Evolutionary conservation across 2,888 invertebrate genomes (phyloP).

Genomic region (Spisula solida): DNA sequence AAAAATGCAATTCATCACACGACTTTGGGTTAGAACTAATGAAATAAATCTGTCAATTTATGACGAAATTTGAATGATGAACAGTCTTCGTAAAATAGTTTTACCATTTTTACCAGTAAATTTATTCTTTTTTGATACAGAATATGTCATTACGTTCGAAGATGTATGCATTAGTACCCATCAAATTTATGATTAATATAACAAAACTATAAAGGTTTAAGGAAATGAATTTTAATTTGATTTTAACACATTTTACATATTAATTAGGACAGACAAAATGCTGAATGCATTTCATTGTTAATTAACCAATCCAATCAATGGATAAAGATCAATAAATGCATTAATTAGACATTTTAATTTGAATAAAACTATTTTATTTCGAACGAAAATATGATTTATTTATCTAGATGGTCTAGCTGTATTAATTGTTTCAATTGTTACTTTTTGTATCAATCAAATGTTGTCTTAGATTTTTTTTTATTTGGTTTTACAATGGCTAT

Average conservation of each 20-base stretch:
- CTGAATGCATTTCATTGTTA: background rate
- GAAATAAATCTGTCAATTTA: constrained; percentile 69
- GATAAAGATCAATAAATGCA: background rate
- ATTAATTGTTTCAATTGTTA: too few relatives aligned
- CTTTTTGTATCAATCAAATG: too few relatives aligned
- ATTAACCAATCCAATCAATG: background rate
- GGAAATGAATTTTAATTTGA: constrained; percentile 46
- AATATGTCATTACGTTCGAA: constrained; percentile 39
- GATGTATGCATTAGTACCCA: constrained; percentile 52
- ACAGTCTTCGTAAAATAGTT: constrained; percentile 60
- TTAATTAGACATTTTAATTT: background rate
- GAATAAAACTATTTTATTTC: background rate
- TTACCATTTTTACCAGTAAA: constrained; percentile 67
- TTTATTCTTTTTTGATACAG: constrained; percentile 58
- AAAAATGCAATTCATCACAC: constrained; percentile 52
- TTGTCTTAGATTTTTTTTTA: too few relatives aligned
- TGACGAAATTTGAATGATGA: constrained; percentile 61
- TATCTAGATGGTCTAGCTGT: too few relatives aligned
- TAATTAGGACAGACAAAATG: constrained; percentile 17
- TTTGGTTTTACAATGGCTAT: too few relatives aligned
- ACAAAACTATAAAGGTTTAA: constrained; percentile 30
- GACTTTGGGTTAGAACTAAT: constrained; percentile 47
- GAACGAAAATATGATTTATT: too few relatives aligned
- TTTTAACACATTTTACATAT: constrained; percentile 37
- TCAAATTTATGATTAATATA: constrained; percentile 56